phyloP scores from a whole-genome alignment of 2,888 invertebrate species.

The Craniophora ligustri region DNA sequence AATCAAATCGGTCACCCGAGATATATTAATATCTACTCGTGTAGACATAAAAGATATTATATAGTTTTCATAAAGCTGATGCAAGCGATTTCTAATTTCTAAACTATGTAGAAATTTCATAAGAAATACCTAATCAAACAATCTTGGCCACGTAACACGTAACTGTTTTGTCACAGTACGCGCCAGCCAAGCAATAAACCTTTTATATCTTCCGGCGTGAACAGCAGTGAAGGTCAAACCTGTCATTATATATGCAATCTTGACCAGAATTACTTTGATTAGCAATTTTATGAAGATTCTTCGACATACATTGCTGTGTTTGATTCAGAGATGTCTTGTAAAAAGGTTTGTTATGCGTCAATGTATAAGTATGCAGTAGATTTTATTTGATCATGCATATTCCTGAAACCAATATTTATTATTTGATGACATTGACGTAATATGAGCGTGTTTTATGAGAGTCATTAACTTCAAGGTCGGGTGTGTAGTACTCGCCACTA shows the following conservation, averaged over 20 bases:
- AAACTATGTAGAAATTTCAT: neutral
- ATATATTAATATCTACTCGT: too few species aligned
- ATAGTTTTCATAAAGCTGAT: too few species aligned
- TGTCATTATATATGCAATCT: conserved; percentile 23
- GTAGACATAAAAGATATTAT: too few species aligned
- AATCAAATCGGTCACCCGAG: too few species aligned
- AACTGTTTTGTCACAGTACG: conserved; percentile 34
- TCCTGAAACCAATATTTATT: neutral
- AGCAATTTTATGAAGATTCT: conserved; percentile 11
- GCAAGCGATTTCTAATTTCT: too few species aligned
- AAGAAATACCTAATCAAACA: conserved; percentile 4
- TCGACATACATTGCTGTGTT: conserved; percentile 13
- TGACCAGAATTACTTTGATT: conserved; percentile 22
- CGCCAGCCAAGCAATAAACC: conserved; percentile 40
- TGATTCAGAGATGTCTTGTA: neutral
- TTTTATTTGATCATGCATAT: conserved; percentile 3
- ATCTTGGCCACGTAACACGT: conserved; percentile 7
- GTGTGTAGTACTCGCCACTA: neutral
- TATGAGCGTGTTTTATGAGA: conserved; percentile 1
- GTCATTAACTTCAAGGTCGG: conserved; percentile 12
- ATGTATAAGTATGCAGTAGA: neutral
- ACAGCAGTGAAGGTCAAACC: conserved; percentile 39
- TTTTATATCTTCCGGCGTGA: conserved; percentile 45
- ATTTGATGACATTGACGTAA: conserved; percentile 26
- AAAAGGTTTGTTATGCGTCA: neutral